Base-by-base conservation (phyloP, 2,797 vertebrate genomes). In the Coregonus ussuriensis region DNA sequence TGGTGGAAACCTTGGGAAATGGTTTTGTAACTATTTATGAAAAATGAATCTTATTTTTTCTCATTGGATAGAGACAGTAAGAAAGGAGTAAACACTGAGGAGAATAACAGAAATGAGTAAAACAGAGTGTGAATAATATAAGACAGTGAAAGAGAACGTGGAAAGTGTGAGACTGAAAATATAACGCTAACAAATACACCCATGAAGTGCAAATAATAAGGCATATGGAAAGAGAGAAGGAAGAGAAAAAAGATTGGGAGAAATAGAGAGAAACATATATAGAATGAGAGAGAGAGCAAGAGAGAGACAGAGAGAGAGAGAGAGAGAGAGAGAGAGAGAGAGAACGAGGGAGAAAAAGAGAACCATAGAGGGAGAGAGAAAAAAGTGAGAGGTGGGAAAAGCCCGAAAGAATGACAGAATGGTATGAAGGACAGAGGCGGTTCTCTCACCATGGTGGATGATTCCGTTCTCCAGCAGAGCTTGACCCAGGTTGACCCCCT, bases 381-480 rank as follows among this genome's bases (percentile, higher is more conserved):
- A 70, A 6, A 51, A 33, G 78, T 18, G 67, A 6, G 52, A 51
- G 15, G 4, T 1, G 1, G 52, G 73, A 62, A 59, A 3, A 54
- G 16, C 6, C 47, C 31, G 13, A 59, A 41, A 74, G 4, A 68
- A n/a, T 41, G 59, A 25, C 35, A 69, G 11, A 13, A 13, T 47
- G 41, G 18, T 21, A 71, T 9, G 6, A n/a, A 15, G 41, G n/a
- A 31, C 4, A 21, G 21, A 47, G 33, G 31, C 63, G 71, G 67
- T 21, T 82, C 14, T 88, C 95, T 96, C 91, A 98, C 98, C 97
- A 0, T 99, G 98, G 91, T 99, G 98, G 89, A 99, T 99, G 80
- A 99, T 98, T 75, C 98, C 98, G 1, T 99, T 99, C 90, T 99
- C 98, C 92, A 99, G 72, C 47, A 99, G 89, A 5, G 98, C 98